Percentiles rank a stretch among this genome's conserved stretches.
phyloP scores from a whole-genome alignment of 2,797 vertebrate species.

The Mareca strepera region DNA sequence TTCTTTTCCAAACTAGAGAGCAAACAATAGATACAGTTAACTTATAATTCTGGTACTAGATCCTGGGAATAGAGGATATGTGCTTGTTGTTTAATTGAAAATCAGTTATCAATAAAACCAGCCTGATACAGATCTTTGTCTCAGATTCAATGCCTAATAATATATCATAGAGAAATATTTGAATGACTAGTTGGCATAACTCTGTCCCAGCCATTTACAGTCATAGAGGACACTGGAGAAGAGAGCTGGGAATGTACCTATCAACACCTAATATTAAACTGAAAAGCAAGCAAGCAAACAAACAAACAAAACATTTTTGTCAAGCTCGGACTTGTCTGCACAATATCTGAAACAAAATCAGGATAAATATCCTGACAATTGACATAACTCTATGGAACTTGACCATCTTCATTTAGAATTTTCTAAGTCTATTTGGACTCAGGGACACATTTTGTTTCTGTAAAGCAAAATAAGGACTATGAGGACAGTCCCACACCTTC shows the following conservation, averaged over 20 bases:
- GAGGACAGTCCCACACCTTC: not conserved
- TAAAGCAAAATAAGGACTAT: not conserved
- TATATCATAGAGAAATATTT: not conserved
- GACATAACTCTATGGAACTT: not conserved
- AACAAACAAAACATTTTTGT: not conserved
- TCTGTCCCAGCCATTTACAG: not conserved
- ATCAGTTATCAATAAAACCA: not conserved
- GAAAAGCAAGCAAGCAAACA: too few species aligned
- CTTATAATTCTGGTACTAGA: not conserved
- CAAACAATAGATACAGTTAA: not conserved
- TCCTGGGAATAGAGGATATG: not conserved
- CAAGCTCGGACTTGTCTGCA: not conserved
- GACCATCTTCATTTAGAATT: not conserved
- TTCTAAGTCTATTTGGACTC: not conserved
- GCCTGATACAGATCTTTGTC: not conserved
- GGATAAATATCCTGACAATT: not conserved
- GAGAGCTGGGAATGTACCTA: not conserved
- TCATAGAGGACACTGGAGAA: not conserved
- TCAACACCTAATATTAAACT: not conserved
- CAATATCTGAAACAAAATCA: not conserved
- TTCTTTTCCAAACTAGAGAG: not conserved
- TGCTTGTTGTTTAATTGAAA: not conserved
- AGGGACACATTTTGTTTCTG: not conserved
- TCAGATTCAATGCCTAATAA: not conserved
- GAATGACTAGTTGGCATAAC: not conserved